Percentiles rank a stretch among this genome's conserved stretches.
phyloP scores from a whole-genome alignment of 2,888 invertebrate species.

The Netelia fuscicornis region DNA sequence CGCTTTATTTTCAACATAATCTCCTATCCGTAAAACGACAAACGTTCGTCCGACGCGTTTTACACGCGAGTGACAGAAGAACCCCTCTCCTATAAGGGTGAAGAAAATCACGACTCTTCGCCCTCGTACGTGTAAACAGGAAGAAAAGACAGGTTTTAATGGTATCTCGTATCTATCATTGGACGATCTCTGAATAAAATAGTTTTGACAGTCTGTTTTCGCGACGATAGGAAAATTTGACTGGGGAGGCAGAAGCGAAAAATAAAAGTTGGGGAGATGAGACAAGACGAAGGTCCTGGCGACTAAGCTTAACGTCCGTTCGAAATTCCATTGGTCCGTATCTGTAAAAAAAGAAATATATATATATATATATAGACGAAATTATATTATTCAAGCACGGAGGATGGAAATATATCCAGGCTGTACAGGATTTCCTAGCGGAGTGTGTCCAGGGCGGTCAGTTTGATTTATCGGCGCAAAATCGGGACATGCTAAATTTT shows the following conservation, averaged over 20 bases:
- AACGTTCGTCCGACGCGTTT: conserved; percentile 55
- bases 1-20: conserved; percentile 48
- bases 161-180: conserved; percentile 45
- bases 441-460: conserved; percentile 76
- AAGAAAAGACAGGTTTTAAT: conserved; percentile 49
- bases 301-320: conserved; percentile 24
- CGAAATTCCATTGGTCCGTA: conserved; percentile 27
- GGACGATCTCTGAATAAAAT: conserved; percentile 6
- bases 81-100: conserved; percentile 32
- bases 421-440: conserved; percentile 29
- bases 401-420: conserved; percentile 60
- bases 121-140: conserved; percentile 46
- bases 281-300: conserved; percentile 28
- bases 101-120: conserved; percentile 28
- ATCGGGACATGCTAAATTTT: conserved; percentile 82
- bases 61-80: conserved; percentile 44
- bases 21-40: conserved; percentile 52
- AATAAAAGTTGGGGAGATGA: conserved; percentile 9
- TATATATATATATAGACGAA: conserved; percentile 40
- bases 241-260: neutral
- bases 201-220: conserved; percentile 26
- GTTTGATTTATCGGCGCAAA: conserved; percentile 84
- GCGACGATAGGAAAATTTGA: conserved; percentile 46
- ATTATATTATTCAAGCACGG: conserved; percentile 49
- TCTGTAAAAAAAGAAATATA: conserved; percentile 14